These are phyloP conservation scores for Pammene fasciana DNA, from an alignment of 2,888 invertebrate genomes.

Conservation along the genomic window DNA sequence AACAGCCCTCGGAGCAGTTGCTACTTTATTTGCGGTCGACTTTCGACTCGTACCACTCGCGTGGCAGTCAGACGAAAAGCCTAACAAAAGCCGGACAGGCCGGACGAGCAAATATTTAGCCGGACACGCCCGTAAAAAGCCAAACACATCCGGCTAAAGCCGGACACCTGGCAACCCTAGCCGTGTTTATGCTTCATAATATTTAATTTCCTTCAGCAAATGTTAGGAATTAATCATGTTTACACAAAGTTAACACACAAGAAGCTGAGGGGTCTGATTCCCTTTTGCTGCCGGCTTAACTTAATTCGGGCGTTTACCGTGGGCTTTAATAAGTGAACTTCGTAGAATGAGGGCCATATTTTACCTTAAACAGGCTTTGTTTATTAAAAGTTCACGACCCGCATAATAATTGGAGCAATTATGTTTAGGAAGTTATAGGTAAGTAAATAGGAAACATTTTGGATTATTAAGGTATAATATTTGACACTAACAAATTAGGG, in stretches of 20 bases:
- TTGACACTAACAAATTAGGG: too few species aligned
- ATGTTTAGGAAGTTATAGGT: background rate
- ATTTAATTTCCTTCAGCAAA: conserved; percentile 7
- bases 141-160: too few species aligned
- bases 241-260: conserved; percentile 7
- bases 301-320: conserved; percentile 19
- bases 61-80: too few species aligned
- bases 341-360: conserved; percentile 13
- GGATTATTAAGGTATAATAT: background rate
- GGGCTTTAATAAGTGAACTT: conserved; percentile 25
- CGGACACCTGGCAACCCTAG: too few species aligned
- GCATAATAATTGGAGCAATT: conserved; percentile 8
- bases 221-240: conserved; percentile 21
- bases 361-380: conserved; percentile 14
- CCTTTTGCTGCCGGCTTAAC: conserved; percentile 14
- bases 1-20: too few species aligned
- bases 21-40: too few species aligned
- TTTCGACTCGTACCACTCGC: too few species aligned
- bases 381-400: conserved; percentile 15
- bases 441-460: background rate
- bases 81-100: too few species aligned
- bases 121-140: too few species aligned
- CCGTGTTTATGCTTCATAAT: background rate
- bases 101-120: too few species aligned
- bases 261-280: background rate